These are phyloP conservation scores for Neodontobutis hainanensis DNA, from an alignment of 2,113 vertebrate species.

Conservation along the genomic window DNA sequence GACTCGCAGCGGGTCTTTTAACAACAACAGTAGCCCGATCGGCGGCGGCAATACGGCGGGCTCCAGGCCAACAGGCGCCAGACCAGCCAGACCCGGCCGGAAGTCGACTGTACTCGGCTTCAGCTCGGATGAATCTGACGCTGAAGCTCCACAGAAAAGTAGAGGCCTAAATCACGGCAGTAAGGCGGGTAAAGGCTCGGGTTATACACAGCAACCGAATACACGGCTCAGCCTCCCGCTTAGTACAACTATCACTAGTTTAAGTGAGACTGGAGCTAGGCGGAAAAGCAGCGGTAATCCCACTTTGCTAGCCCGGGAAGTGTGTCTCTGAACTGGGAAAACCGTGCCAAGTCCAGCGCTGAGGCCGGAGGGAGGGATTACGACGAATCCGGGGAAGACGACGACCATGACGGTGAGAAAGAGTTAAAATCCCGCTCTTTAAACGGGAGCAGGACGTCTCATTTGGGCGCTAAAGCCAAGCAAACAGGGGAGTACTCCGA, in stretches of 20 bases:
- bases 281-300: conserved; percentile 44
- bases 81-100: conserved; percentile 72
- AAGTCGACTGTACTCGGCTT: conserved; percentile 88
- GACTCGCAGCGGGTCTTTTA: conserved; percentile 71
- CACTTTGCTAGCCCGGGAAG: conserved; percentile 44
- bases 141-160: conserved; percentile 76
- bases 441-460: conserved; percentile 85
- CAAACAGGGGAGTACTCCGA: conserved; percentile 88
- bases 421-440: conserved; percentile 78
- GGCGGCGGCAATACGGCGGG: conserved; percentile 77
- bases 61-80: conserved; percentile 63
- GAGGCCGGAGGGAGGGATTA: conserved; percentile 56
- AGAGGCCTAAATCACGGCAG: conserved; percentile 64
- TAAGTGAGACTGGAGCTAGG: conserved; percentile 34
- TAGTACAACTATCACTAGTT: conserved; percentile 50
- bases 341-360: conserved; percentile 60
- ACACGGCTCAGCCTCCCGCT: conserved; percentile 57
- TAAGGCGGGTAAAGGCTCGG: conserved; percentile 60
- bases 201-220: conserved; percentile 58
- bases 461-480: conserved; percentile 69
- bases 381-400: conserved; percentile 67
- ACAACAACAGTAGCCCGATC: conserved; percentile 53
- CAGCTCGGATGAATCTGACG: conserved; percentile 98
- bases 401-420: conserved; percentile 61
- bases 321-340: conserved; percentile 76